Base-by-base conservation (phyloP, 2,797 vertebrate genomes). In the Crax fasciolata region DNA sequence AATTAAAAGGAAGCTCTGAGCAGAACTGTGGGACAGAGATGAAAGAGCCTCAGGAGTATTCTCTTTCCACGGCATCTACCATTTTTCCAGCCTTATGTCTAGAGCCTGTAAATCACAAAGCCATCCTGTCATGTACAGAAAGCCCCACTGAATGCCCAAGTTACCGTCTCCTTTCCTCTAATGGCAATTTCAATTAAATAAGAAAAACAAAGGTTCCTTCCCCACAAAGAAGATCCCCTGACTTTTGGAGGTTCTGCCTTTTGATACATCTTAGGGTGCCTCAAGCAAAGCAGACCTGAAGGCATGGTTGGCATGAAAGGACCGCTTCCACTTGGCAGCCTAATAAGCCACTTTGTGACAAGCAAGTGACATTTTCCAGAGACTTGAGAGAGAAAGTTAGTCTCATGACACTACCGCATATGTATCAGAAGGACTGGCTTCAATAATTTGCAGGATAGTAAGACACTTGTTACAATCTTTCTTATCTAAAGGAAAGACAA, bases 41-140 rank as follows among this genome's bases (percentile, higher is more conserved):
- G 90, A 96, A 94, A 90, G 75, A 95, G 94, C 57, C 91, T 88
- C 44, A 3, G 87, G 95, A 96, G 78, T 76, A 41, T 61, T 89
- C 87, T 80, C 92, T 67, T 93, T 88, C 94, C 82, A 92, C 5
- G 4, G 92, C 63, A 17, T 72, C 96, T 93, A 92, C 90, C 85
- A 41, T 79, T 85, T 70, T 52, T 82, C 92, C 81, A 89, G 96
- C 84, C 80, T 75, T 73, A 67, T 62, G 84, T 88, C 89, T 43
- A 57, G 6, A 81, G 96, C 62, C 57, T 91, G 94, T 87, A 73
- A 87, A 90, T 93, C 67, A 95, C 95, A 92, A 61, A 94, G 93
- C 78, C 70, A 46, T 25, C 70, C 88, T 86, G 74, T 67, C 91
- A 90, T 16, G 18, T 4, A 19, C 10, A 52, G 90, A 90, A 93